Evolutionary conservation across 37 sponge, comb jelly and placozoan genomes (phyloP), one percentile per base, ranked within the genome.

Genomic region (Chondrosia reniformis): DNA sequence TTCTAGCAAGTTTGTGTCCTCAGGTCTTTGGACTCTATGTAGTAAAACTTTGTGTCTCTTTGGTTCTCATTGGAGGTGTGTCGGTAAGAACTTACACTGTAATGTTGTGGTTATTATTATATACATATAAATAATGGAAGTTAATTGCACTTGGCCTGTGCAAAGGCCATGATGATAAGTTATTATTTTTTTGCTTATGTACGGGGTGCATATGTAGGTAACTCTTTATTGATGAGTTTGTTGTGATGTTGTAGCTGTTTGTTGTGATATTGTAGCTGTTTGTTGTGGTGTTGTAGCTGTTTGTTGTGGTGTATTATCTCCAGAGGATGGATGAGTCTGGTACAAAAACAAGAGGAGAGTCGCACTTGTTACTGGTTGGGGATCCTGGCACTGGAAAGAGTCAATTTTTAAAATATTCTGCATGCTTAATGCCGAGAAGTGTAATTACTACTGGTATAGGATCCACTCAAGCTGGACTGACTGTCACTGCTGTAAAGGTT

Each of bases 301-400:
- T 3, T 79, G 46, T 37, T 2, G 24, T 34, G 76, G 67, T 64
- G 54, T 76, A 32, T 72, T 6, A 31, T 66, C 37, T 81, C 28
- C 61, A 87, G 85, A 46, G 86, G 67, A 67, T 80, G 41, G 96
- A 92, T 76, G 79, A 71, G 17, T 80, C 87, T 1, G 96, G 96
- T 17, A 92, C 89, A 22, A 71, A 72, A 41, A 71, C 87, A n/a
- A 58, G 96, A 65, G 96, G 96, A 42, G 96, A 95, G 46, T 92
- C 89, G 17, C 96, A 95, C 45, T 76, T 95, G 8, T 67, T 95
- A 71, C 66, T 95, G 62, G 93, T 95, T 24, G 96, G 96, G 41
- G 96, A 95, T 73, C 96, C 96, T 42, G 91, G 94, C 4, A 95
- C 96, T 8, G 96, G 90, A 9, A 95, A 95, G 57, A 89, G 90